Percentiles rank a stretch among this genome's conserved stretches.
Conservation (phyloP, 1,140 invertebrate species). For the Aphis gossypii region DNA sequence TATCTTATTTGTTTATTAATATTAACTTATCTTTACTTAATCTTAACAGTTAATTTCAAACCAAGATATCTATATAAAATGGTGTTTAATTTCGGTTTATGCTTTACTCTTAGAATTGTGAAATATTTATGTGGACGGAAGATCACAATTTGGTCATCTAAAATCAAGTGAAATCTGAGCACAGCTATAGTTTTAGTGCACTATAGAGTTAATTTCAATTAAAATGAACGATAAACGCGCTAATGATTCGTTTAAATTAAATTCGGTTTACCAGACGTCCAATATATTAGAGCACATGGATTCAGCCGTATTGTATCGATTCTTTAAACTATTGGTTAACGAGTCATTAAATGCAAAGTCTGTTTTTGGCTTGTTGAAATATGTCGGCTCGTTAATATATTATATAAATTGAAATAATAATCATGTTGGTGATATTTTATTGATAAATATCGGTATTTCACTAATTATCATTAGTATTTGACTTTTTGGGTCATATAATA, state of each 20-base stretch:
- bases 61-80: not conserved
- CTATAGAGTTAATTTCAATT: not conserved
- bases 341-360: not conserved
- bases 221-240: not conserved
- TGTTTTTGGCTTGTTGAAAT: constrained; percentile 32
- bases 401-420: not conserved
- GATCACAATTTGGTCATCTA: not conserved
- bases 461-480: not conserved
- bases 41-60: not conserved
- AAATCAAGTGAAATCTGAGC: not conserved
- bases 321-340: constrained; percentile 31
- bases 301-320: not conserved
- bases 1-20: not conserved
- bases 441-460: not conserved
- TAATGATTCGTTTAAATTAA: constrained; percentile 35
- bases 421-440: not conserved
- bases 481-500: not conserved
- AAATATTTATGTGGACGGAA: not conserved
- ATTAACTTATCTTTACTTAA: not conserved
- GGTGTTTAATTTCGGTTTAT: not conserved
- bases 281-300: too few species aligned
- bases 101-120: not conserved
- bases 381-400: not conserved
- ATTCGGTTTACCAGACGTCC: not conserved
- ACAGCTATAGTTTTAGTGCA: not conserved